Percentiles rank a stretch among this genome's conserved stretches.
These are phyloP conservation scores for Seriola dumerili DNA, from an alignment of 2,113 vertebrate species.

Conservation along the genomic window DNA sequence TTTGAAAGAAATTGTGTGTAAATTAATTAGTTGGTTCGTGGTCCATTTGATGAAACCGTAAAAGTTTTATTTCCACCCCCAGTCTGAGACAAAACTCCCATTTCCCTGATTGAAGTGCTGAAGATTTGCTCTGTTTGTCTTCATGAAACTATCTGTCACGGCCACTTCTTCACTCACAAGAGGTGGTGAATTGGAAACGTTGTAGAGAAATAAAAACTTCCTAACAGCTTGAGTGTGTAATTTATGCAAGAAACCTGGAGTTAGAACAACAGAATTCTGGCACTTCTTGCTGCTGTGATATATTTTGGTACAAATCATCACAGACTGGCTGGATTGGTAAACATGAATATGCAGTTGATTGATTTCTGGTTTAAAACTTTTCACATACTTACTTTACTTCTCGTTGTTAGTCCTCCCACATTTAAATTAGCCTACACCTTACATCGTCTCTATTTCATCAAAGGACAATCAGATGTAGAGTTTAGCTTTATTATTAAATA, in stretches of 20 bases:
- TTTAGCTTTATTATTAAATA: too few relatives aligned
- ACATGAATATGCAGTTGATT: neutral
- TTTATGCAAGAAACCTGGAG: slow-evolving; percentile 5
- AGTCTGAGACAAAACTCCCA: too few relatives aligned
- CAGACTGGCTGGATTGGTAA: neutral
- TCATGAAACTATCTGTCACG: neutral
- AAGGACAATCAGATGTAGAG: too few relatives aligned
- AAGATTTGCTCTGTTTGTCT: neutral
- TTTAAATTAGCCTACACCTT: too few relatives aligned
- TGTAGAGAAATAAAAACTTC: neutral
- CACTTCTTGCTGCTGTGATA: neutral
- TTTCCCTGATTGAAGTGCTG: too few relatives aligned
- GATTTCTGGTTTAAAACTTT: neutral
- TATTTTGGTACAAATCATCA: neutral
- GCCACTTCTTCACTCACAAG: neutral
- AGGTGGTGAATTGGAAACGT: neutral
- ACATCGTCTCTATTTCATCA: too few relatives aligned
- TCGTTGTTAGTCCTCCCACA: too few relatives aligned
- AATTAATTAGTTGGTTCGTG: neutral
- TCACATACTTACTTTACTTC: too few relatives aligned
- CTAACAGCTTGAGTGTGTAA: neutral
- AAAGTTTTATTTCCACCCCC: neutral
- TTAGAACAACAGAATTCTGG: neutral
- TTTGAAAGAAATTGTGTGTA: neutral
- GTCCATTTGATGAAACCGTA: too few relatives aligned